Percentiles rank a stretch among this genome's conserved stretches.
Conservation (phyloP, 2,888 invertebrate species). For the Eretmocerus hayati region DNA sequence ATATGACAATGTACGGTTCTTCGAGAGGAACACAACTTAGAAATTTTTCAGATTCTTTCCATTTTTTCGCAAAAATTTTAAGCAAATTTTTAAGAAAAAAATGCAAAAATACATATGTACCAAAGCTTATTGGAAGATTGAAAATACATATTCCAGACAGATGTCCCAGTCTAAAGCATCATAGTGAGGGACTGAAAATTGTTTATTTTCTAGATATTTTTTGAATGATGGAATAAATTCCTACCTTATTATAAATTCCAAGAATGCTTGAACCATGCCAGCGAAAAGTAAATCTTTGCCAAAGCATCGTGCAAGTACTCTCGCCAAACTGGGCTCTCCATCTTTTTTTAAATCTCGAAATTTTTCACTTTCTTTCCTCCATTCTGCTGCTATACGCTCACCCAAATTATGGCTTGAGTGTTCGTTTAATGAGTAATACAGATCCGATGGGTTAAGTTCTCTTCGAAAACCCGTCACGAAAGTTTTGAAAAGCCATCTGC, state of each 20-base stretch:
- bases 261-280: slow-evolving; percentile 53
- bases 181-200: neutral
- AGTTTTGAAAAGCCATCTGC: slow-evolving; percentile 67
- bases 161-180: neutral
- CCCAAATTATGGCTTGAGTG: slow-evolving; percentile 60
- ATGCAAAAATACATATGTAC: neutral
- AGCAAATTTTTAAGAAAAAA: no score
- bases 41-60: no score
- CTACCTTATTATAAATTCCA: slow-evolving; percentile 58
- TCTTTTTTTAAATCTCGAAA: slow-evolving; percentile 32
- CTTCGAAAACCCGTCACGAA: slow-evolving; percentile 67
- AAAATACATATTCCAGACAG: neutral
- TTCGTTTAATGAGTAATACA: slow-evolving; percentile 60
- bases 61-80: no score
- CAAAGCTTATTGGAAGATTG: neutral
- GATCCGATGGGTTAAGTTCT: slow-evolving; percentile 65
- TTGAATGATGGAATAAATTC: neutral
- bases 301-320: slow-evolving; percentile 56
- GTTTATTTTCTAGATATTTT: neutral
- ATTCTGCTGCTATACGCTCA: slow-evolving; percentile 46
- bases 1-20: no score
- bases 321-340: slow-evolving; percentile 51
- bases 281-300: slow-evolving; percentile 52
- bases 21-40: no score
- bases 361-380: slow-evolving; percentile 45